Evolutionary conservation across 2,113 vertebrate species (phyloP).

Genomic region (Dinomys branickii): DNA sequence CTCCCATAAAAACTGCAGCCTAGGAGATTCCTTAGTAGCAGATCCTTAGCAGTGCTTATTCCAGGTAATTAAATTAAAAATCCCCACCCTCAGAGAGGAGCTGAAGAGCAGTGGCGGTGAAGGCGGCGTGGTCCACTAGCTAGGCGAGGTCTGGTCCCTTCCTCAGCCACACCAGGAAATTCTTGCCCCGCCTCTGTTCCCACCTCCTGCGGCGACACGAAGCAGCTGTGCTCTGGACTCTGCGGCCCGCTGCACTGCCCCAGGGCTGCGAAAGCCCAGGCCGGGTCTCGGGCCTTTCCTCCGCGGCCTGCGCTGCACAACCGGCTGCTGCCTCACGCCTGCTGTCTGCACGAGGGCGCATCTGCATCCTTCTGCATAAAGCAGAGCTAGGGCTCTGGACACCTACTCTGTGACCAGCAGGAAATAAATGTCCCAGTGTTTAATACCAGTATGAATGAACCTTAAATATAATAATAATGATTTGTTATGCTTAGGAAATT

Average conservation of each 20-base stretch:
- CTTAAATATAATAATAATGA: not conserved
- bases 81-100: not conserved
- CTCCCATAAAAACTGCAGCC: not conserved
- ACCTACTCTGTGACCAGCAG: not conserved
- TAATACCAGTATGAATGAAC: not conserved
- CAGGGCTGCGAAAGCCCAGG: not conserved
- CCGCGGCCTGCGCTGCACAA: too few relatives aligned
- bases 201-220: too few relatives aligned
- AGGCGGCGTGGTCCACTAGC: too few relatives aligned
- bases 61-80: not conserved
- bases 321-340: not conserved
- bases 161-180: not conserved
- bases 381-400: not conserved
- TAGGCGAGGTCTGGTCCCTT: too few relatives aligned
- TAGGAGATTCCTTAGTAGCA: not conserved
- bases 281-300: not conserved
- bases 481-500: not conserved
- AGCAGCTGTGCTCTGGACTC: too few relatives aligned
- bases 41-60: conserved; percentile 1
- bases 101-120: not conserved
- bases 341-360: not conserved
- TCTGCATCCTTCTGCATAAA: not conserved
- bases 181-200: too few relatives aligned
- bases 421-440: not conserved
- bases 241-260: too few relatives aligned